phyloP scores from a whole-genome alignment of 2,888 invertebrate species.

The Ennomos fuscantarius region DNA sequence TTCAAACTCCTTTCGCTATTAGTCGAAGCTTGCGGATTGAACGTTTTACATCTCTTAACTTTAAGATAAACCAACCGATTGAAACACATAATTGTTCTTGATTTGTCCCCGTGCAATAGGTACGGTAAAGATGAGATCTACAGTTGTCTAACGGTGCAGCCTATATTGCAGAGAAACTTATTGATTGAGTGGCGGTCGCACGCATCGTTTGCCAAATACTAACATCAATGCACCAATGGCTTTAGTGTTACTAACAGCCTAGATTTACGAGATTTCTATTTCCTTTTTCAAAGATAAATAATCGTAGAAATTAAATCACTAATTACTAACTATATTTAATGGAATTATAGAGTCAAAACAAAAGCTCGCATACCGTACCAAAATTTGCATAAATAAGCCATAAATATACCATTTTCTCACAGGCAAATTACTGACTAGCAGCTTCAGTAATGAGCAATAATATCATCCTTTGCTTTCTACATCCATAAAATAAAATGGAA shows the following conservation, averaged over 20 bases:
- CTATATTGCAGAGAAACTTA: constrained; percentile 24
- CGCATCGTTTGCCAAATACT: constrained; percentile 34
- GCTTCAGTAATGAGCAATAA: constrained; percentile 6
- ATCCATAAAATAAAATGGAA: constrained; percentile 20
- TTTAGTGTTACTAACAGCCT: background rate
- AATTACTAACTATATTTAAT: constrained; percentile 2
- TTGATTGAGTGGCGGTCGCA: constrained; percentile 22
- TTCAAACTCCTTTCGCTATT: constrained; percentile 62
- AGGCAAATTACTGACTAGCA: constrained; percentile 9
- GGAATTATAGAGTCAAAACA: constrained; percentile 1
- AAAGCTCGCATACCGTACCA: constrained; percentile 3
- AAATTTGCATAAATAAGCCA: constrained; percentile 32
- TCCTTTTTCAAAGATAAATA: background rate
- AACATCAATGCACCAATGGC: constrained; percentile 6
- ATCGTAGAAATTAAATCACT: background rate
- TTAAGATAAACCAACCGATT: background rate
- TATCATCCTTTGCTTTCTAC: constrained; percentile 31
- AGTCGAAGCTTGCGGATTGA: constrained; percentile 4
- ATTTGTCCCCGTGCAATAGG: constrained; percentile 23
- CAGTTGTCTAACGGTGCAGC: constrained; percentile 36
- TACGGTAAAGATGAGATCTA: constrained; percentile 39
- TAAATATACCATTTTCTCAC: constrained; percentile 24
- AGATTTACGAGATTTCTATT: constrained; percentile 2
- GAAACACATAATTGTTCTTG: background rate
- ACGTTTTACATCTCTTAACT: background rate